Conservation (phyloP, 2,797 vertebrate genomes). For the Morelia viridis region DNA sequence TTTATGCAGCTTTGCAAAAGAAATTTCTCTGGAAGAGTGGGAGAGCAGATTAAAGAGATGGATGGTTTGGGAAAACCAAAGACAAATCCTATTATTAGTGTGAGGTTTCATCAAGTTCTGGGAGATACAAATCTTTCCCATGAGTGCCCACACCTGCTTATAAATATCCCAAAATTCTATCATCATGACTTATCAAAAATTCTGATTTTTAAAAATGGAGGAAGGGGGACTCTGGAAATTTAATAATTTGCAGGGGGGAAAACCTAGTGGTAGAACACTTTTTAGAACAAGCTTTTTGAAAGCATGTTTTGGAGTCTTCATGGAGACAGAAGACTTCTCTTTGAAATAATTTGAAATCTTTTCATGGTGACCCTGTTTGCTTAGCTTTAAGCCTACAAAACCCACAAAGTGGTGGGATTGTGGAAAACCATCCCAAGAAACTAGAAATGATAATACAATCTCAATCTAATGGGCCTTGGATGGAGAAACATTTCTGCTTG, state of each 20-base stretch:
- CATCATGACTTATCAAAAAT: background rate
- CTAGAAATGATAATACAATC: too few relatives aligned
- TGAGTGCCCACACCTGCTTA: background rate
- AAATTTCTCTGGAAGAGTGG: constrained; percentile 46
- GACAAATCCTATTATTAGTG: constrained; percentile 57
- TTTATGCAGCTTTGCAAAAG: constrained; percentile 40
- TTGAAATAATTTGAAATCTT: background rate
- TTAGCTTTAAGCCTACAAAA: background rate
- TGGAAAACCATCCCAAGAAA: background rate
- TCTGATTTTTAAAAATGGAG: background rate
- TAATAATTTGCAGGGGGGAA: accelerated
- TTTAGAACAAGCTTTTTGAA: background rate
- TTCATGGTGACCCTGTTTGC: background rate
- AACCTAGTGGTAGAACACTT: too few relatives aligned
- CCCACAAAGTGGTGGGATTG: background rate
- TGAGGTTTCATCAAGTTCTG: constrained; percentile 46
- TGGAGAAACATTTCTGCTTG: too few relatives aligned
- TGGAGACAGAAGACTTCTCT: background rate
- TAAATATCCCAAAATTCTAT: accelerated
- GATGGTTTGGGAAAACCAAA: constrained; percentile 43
- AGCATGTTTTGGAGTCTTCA: background rate
- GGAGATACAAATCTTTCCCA: constrained; percentile 39
- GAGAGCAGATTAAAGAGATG: constrained; percentile 43
- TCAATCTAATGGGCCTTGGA: too few relatives aligned
- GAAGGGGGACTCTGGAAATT: background rate